These are phyloP conservation scores for Drosophila rubida DNA, from an alignment of 2,888 invertebrate species.

Conservation along the genomic window DNA sequence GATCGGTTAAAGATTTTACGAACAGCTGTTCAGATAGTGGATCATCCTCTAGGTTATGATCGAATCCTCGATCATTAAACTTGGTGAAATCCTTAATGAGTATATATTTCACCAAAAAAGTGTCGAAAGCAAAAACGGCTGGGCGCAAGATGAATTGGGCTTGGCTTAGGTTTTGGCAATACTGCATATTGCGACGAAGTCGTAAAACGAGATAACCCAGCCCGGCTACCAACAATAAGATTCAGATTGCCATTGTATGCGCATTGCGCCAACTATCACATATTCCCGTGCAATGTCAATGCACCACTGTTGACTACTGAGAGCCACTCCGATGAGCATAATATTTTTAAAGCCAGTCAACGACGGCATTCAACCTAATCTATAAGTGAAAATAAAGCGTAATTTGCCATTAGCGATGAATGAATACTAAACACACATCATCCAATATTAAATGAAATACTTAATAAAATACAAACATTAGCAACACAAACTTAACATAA, in stretches of 20 bases:
- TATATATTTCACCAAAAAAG: conserved; percentile 67
- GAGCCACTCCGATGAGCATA: not conserved
- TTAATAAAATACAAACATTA: not conserved
- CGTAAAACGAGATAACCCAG: conserved; percentile 52
- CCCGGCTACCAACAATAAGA: conserved; percentile 33
- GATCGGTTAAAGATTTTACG: conserved; percentile 51
- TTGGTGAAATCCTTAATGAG: conserved; percentile 81
- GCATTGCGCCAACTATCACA: not conserved
- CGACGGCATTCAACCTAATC: too few relatives aligned
- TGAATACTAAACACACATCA: not conserved
- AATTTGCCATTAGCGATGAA: not conserved
- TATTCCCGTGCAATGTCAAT: conserved; percentile 6
- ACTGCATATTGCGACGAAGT: conserved; percentile 31
- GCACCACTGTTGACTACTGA: conserved; percentile 18
- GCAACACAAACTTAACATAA: not conserved
- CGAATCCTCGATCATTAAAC: conserved; percentile 83
- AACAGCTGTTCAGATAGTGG: conserved; percentile 83
- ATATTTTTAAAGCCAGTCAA: not conserved
- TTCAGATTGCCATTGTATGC: conserved; percentile 42
- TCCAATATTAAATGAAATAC: not conserved
- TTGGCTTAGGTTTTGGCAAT: conserved; percentile 58
- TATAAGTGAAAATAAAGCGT: not conserved
- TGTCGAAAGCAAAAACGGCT: conserved; percentile 61
- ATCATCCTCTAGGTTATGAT: conserved; percentile 81
- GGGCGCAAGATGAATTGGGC: conserved; percentile 60